These are phyloP conservation scores for Sterna hirundo DNA, from an alignment of 2,113 vertebrate genomes.

Conservation along the genomic window DNA sequence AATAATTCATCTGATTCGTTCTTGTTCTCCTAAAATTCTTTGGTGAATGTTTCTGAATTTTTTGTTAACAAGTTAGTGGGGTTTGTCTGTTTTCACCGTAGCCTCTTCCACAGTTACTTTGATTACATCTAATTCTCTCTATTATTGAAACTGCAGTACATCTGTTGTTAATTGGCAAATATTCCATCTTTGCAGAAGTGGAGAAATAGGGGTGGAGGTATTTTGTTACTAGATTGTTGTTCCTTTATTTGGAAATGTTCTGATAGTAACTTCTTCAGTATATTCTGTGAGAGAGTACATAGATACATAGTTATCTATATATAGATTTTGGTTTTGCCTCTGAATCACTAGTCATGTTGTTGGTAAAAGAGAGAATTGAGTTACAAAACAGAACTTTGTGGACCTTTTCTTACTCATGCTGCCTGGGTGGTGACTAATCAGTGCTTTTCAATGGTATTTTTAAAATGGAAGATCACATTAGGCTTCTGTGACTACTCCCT, in stretches of 20 bases:
- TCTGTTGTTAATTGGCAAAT: not conserved
- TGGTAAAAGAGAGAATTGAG: not conserved
- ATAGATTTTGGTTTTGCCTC: not conserved
- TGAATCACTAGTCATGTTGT: slow-evolving; percentile 17
- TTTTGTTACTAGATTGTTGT: not conserved
- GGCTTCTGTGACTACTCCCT: not conserved
- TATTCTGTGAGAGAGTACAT: not conserved
- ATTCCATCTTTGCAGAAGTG: not conserved
- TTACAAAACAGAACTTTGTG: slow-evolving; percentile 1
- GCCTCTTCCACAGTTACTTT: not conserved
- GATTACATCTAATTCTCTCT: not conserved
- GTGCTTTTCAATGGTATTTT: slow-evolving; percentile 19
- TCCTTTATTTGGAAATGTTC: not conserved
- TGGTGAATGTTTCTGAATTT: not conserved
- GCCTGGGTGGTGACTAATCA: slow-evolving; percentile 22
- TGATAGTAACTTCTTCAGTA: not conserved
- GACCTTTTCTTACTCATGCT: slow-evolving; percentile 23
- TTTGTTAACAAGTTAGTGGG: not conserved
- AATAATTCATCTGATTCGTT: not conserved
- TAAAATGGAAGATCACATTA: slow-evolving; percentile 34
- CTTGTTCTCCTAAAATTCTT: not conserved
- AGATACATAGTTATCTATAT: not conserved
- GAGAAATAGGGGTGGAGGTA: not conserved
- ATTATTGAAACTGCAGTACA: not conserved
- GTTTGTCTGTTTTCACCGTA: not conserved